phyloP scores from a whole-genome alignment of 1,140 invertebrate species.

The Drosophila suzukii region DNA sequence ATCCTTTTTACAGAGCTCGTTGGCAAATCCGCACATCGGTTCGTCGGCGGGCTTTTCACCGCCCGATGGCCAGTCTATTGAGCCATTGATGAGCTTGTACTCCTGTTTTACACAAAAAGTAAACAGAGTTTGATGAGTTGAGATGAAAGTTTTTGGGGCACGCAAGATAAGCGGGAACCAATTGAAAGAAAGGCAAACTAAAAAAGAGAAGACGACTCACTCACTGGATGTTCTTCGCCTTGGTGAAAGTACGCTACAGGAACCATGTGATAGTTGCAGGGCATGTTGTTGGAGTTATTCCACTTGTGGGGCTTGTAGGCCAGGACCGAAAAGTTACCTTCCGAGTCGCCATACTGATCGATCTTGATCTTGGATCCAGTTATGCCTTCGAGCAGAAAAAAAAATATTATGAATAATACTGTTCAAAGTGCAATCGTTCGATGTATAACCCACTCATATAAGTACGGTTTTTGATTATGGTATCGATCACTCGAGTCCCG shows the following conservation, averaged over 20 bases:
- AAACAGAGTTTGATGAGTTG: slow-evolving; percentile 2
- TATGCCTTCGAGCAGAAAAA: slow-evolving; percentile 88
- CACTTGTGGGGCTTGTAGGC: slow-evolving; percentile 88
- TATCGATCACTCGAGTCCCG: slow-evolving; percentile 91
- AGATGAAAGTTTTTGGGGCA: not conserved
- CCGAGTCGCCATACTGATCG: slow-evolving; percentile 96
- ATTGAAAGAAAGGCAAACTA: slow-evolving; percentile 60
- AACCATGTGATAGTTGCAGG: slow-evolving; percentile 90
- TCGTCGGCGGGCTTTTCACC: slow-evolving; percentile 95
- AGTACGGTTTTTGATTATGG: slow-evolving; percentile 90
- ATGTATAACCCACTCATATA: slow-evolving; percentile 90
- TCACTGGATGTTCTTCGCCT: slow-evolving; percentile 89
- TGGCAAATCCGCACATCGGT: slow-evolving; percentile 96
- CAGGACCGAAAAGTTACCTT: slow-evolving; percentile 98
- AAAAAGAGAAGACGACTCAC: slow-evolving; percentile 86
- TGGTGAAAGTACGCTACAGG: slow-evolving; percentile 93
- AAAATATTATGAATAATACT: not conserved
- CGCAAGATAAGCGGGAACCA: slow-evolving; percentile 32
- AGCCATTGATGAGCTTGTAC: slow-evolving; percentile 87
- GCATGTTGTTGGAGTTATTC: slow-evolving; percentile 86
- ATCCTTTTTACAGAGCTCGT: slow-evolving; percentile 92
- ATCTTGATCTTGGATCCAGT: slow-evolving; percentile 95
- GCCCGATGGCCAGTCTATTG: slow-evolving; percentile 90
- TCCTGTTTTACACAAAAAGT: slow-evolving; percentile 85
- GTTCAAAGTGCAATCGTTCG: not conserved